These are phyloP conservation scores for Hemibagrus guttatus DNA, from an alignment of 2,797 vertebrate species.

Conservation along the genomic window DNA sequence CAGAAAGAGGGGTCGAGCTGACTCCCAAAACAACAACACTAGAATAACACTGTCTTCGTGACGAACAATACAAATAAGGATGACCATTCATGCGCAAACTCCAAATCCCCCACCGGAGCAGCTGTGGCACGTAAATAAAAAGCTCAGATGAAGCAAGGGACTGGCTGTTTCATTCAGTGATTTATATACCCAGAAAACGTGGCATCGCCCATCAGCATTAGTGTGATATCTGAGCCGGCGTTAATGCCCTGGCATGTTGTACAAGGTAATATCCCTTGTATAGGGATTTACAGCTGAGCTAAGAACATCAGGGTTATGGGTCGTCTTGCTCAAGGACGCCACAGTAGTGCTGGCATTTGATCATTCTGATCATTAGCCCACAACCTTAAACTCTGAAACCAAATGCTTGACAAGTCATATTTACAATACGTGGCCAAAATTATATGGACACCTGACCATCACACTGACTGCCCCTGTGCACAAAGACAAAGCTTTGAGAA, in stretches of 20 bases:
- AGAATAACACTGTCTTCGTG: conserved; percentile 77
- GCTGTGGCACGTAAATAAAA: background rate
- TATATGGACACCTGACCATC: background rate
- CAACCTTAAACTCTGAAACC: background rate
- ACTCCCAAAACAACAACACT: conserved; percentile 76
- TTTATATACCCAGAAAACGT: background rate
- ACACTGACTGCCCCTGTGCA: background rate
- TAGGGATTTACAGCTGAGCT: background rate
- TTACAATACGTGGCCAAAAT: background rate
- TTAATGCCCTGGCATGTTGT: background rate
- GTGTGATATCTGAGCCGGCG: background rate
- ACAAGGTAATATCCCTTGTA: background rate
- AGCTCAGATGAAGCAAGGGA: background rate
- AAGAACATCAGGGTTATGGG: background rate
- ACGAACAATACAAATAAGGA: conserved; percentile 72
- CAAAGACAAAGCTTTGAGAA: background rate
- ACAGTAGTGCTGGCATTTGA: background rate
- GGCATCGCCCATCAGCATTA: background rate
- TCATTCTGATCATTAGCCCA: background rate
- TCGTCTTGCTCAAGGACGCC: background rate
- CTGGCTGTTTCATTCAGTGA: background rate
- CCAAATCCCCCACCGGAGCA: conserved; percentile 37
- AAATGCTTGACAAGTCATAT: background rate
- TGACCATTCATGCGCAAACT: conserved; percentile 70
- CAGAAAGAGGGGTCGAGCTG: conserved; percentile 62